Evolutionary conservation across 1,140 invertebrate species (phyloP).

Genomic region (Penaeus indicus): DNA sequence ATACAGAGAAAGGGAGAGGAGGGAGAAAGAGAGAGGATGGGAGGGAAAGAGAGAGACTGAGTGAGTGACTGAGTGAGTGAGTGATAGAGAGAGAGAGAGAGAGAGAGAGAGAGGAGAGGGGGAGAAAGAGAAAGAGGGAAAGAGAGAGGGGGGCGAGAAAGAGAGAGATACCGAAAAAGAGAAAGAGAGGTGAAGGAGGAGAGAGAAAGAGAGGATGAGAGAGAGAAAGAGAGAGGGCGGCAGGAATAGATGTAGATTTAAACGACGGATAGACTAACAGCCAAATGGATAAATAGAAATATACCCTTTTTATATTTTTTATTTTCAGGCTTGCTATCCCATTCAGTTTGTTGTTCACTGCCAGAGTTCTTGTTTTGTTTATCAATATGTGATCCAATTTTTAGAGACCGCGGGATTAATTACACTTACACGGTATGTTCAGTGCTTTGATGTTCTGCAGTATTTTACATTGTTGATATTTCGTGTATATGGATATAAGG

Average conservation of each 20-base stretch:
- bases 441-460: no score
- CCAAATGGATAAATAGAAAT: no score
- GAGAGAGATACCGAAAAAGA: background rate
- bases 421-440: no score
- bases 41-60: background rate
- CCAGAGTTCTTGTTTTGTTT: no score
- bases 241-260: background rate
- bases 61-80: background rate
- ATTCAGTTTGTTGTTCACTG: no score
- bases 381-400: no score
- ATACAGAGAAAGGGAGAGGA: background rate
- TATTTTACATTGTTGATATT: no score
- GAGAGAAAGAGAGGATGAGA: background rate
- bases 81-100: slow-evolving; percentile 39
- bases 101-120: slow-evolving; percentile 20
- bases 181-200: background rate
- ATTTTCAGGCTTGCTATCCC: no score
- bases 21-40: slow-evolving; percentile 1
- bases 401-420: no score
- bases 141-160: background rate
- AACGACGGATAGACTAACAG: no score
- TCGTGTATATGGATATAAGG: background rate
- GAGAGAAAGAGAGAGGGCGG: background rate
- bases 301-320: no score
- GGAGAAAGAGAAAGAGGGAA: background rate